Percentiles rank a stretch among this genome's conserved stretches.
Evolutionary conservation across 2,113 vertebrate genomes (phyloP).

Genomic region (Abramis brama): DNA sequence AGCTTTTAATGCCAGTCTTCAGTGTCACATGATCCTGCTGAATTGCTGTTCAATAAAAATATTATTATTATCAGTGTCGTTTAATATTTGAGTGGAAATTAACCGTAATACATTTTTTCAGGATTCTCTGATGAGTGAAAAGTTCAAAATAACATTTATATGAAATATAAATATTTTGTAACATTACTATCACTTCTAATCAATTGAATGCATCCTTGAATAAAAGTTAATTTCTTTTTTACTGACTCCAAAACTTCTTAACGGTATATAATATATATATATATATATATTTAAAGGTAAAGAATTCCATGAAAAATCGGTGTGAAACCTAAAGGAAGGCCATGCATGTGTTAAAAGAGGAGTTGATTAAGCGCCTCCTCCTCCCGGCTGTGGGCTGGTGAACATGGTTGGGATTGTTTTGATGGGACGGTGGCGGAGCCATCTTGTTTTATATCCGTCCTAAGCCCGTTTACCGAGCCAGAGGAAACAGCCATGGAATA

Average conservation of each 20-base stretch:
- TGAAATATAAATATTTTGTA: neutral
- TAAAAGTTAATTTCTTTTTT: neutral
- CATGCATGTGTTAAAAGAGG: neutral
- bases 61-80: neutral
- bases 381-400: conserved; percentile 31
- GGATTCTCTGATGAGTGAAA: neutral
- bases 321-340: neutral
- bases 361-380: conserved; percentile 4
- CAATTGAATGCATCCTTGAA: neutral
- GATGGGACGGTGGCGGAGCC: conserved; percentile 74
- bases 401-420: conserved; percentile 77
- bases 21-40: neutral
- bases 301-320: neutral
- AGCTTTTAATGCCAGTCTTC: too few relatives aligned
- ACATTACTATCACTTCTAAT: neutral
- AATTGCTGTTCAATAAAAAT: neutral
- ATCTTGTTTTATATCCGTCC: conserved; percentile 73
- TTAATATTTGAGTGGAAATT: neutral
- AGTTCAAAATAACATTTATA: neutral
- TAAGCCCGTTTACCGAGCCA: conserved; percentile 15
- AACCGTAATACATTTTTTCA: neutral
- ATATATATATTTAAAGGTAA: too few relatives aligned
- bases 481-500: neutral
- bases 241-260: neutral
- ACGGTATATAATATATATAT: too few relatives aligned